These are phyloP conservation scores for Melinaea marsaeus DNA, from an alignment of 2,888 invertebrate species.

Conservation along the genomic window DNA sequence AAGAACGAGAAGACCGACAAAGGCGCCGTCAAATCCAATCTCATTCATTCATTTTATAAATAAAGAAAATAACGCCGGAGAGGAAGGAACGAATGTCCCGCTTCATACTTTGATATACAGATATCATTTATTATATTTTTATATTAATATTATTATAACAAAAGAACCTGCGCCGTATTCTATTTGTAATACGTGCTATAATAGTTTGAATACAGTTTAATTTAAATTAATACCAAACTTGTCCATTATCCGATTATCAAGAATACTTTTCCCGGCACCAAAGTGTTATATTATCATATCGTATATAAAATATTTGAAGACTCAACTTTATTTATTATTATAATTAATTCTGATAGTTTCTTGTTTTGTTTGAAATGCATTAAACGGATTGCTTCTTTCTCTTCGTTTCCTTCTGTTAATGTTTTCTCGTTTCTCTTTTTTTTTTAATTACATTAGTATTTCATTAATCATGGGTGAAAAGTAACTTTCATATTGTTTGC, in stretches of 20 bases:
- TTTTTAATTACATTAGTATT: conserved; percentile 1
- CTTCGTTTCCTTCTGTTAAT: conserved; percentile 12
- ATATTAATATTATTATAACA: not conserved
- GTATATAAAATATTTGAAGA: not conserved
- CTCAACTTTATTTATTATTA: conserved; percentile 7
- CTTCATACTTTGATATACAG: not conserved
- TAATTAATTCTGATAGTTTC: conserved; percentile 12
- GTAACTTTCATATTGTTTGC: not conserved
- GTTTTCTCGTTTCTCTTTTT: conserved; percentile 13
- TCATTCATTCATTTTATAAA: conserved; percentile 25
- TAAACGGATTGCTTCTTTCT: conserved; percentile 30
- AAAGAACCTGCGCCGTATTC: too few species aligned
- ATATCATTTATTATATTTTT: not conserved
- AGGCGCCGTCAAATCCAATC: conserved; percentile 26
- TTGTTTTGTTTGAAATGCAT: conserved; percentile 32
- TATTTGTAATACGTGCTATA: too few species aligned
- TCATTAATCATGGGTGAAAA: not conserved
- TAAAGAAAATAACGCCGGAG: conserved; percentile 9
- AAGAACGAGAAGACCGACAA: conserved; percentile 21
- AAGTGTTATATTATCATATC: too few species aligned
- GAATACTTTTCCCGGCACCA: too few species aligned
- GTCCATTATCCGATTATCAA: too few species aligned
- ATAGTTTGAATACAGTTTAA: too few species aligned
- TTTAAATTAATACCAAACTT: too few species aligned
- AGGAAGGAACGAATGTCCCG: not conserved